Base-by-base conservation (phyloP, 1,140 invertebrate genomes). In the Hyles vespertilio region DNA sequence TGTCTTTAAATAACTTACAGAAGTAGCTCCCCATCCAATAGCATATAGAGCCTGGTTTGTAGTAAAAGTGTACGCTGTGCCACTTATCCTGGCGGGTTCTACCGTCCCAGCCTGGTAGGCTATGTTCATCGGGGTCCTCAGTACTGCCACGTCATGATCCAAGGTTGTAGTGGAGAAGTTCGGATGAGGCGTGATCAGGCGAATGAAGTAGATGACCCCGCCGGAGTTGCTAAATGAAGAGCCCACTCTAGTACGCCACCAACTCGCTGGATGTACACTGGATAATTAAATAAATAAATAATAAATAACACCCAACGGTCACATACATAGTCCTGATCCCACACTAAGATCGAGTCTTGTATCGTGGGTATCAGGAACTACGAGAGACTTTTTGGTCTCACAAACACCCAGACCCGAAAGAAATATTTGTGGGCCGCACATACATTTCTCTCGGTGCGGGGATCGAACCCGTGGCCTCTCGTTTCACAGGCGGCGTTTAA, bases 71-170 rank as follows among this genome's bases (percentile, higher is more conserved):
- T 76, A 78, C 2, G 66, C 67, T 0, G 61, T 51, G 3, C 81
- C 81, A 36, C 72, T 68, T 1, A 86, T 58, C 7, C 56, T 69
- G 3, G 78, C 81, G 0, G 69, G 51, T 52, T 74, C 72, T 0
- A 76, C 68, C 1, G 66, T 49, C 5, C 63, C 58, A 1, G 69
- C 9, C 1, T 48, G 45, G 5, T 68, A 69, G 0, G 79, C 65
- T 0, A 93, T 84, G 11, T 90, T 34, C 3, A 72, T 10, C 1
- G 61, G 63, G 4, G 78, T 75, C 9, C 81, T 69, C 3, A 86
- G 3, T 0, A 86, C 71, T 5, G 94, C 94, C 3, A 95, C 69
- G 67, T 95, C 93, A 67, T 94, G 92, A 3, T 85, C 78, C 3
- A 92, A 72, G 54, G 91, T 93, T 0, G 67, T 58, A 0, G 87